These are phyloP conservation scores for Synergus japonicus DNA, from an alignment of 2,888 invertebrate genomes.

Conservation along the genomic window DNA sequence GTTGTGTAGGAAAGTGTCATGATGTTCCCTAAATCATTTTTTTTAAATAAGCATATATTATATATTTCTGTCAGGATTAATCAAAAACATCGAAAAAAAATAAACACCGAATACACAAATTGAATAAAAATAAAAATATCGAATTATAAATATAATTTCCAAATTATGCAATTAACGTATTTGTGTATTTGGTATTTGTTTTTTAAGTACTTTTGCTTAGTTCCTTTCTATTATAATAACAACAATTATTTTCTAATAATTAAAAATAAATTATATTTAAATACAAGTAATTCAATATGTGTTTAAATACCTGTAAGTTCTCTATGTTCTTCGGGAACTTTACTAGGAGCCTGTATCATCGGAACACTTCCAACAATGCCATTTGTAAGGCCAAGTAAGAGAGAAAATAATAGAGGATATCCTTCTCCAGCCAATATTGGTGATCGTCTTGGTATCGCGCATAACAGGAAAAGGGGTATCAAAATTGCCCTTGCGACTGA, in stretches of 20 bases:
- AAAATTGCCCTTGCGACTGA: conserved; percentile 86
- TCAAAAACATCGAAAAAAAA: too few species aligned
- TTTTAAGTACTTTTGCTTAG: not conserved
- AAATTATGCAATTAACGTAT: not conserved
- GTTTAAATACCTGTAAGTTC: conserved; percentile 88
- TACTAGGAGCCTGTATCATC: conserved; percentile 93
- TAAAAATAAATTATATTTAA: not conserved
- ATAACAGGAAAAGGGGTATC: conserved; percentile 89
- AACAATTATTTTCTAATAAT: too few species aligned
- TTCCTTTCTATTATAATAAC: too few species aligned
- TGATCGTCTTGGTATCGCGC: conserved; percentile 87
- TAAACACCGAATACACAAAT: too few species aligned
- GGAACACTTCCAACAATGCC: conserved; percentile 94
- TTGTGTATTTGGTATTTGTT: not conserved
- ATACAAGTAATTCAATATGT: not conserved
- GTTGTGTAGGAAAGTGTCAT: conserved; percentile 95
- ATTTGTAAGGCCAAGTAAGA: conserved; percentile 89
- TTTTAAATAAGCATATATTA: not conserved
- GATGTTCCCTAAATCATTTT: conserved; percentile 85
- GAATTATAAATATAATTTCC: too few species aligned
- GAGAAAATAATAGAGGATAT: conserved; percentile 83
- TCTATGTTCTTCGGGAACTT: conserved; percentile 90
- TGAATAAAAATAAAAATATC: not conserved
- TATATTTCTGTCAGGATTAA: not conserved
- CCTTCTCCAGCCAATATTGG: conserved; percentile 85